Evolutionary conservation across 2,797 vertebrate genomes (phyloP), one percentile per base, ranked within the genome.

Genomic region (Protonibea diacanthus): DNA sequence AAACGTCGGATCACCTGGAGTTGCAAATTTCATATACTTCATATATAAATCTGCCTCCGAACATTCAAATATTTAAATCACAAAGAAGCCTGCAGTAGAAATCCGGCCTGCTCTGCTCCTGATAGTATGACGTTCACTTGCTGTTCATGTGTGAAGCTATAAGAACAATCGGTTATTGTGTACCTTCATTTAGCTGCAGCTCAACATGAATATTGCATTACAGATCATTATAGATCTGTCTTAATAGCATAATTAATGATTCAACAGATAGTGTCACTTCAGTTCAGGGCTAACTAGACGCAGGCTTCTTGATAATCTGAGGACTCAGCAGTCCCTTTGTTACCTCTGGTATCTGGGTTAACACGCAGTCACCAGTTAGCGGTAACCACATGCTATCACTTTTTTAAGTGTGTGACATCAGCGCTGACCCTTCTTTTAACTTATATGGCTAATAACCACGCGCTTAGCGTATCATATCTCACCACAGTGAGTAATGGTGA

Each of bases 401-500:
- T 51, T n/a, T 14, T 38, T 10, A 11, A 60, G 47, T 10, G 18
- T 17, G 29, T 55, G 52, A 53, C 38, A 40, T 55, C 9, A 33
- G 0, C 23, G 7, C 5, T 6, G n/a, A 44, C 4, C 1, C 5
- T 27, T 40, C 7, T n/a, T 73, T 42, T 60, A 15, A 45, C 23
- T 38, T 44, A 1, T 14, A 6, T 3, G 17, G 25, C 9, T 15
- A 6, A 49, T 27, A 17, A 65, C 44, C 59, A 29, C 9, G 57
- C 82, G 4, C 23, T 11, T 8, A 45, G 49, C 11, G 40, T 76
- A 82, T 85, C 75, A 76, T 74, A 25, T 82, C 51, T 69, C 40
- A 9, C 12, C 25, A 6, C 71, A 40, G 67, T 85, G 83, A 86
- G 65, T 60, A 67, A 80, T 8, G 47, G 63, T 65, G 81, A 77